A percentile compares a stretch with the other conserved stretches of the same genome.
phyloP scores from a whole-genome alignment of 1,140 invertebrate species.

The Elysia chlorotica region DNA sequence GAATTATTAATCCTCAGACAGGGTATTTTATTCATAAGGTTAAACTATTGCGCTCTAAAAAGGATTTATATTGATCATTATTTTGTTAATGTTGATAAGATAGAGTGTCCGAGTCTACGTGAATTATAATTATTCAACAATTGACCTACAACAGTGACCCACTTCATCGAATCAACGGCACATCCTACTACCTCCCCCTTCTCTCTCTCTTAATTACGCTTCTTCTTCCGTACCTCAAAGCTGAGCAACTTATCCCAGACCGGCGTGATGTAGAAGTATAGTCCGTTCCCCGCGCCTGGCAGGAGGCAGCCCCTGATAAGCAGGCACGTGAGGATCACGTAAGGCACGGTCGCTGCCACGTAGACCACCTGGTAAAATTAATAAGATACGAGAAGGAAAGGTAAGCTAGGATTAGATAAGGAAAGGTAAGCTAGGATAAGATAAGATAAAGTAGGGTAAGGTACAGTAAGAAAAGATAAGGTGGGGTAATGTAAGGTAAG shows the following conservation, averaged over 20 bases:
- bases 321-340: constrained; percentile 60
- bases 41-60: no score
- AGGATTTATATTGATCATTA: not conserved
- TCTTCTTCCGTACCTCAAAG: no score
- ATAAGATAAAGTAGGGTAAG: no score
- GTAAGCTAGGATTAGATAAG: no score
- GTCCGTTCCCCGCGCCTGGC: constrained; percentile 56
- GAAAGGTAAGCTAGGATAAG: no score
- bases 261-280: constrained; percentile 79
- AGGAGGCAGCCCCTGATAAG: constrained; percentile 59
- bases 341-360: constrained; percentile 62
- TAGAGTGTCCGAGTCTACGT: not conserved
- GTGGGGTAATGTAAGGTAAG: no score
- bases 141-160: not conserved
- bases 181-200: not conserved
- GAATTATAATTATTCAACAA: not conserved
- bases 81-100: not conserved
- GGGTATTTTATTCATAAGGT: no score
- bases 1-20: no score
- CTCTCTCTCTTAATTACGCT: no score
- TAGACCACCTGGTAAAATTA: constrained; percentile 36
- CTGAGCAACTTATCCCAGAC: constrained; percentile 67
- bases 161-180: not conserved
- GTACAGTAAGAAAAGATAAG: no score
- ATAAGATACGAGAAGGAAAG: no score